phyloP scores from a whole-genome alignment of 2,888 invertebrate genomes.

The Parnassius mnemosyne region DNA sequence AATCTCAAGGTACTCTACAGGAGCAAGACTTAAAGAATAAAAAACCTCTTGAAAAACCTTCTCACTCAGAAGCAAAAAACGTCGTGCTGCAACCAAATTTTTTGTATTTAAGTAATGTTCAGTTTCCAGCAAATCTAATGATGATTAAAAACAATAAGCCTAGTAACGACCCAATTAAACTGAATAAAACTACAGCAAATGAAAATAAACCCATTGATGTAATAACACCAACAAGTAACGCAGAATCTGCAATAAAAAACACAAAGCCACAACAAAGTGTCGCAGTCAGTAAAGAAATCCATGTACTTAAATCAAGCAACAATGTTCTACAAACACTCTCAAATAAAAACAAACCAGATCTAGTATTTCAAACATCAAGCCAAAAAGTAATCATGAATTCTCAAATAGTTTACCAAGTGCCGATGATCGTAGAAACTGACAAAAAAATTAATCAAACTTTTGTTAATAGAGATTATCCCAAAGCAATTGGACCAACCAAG shows the following conservation, averaged over 20 bases:
- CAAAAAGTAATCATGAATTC: slow-evolving; percentile 64
- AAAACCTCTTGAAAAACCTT: slow-evolving; percentile 46
- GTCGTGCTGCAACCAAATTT: slow-evolving; percentile 69
- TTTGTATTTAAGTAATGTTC: slow-evolving; percentile 70
- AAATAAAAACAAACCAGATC: slow-evolving; percentile 54
- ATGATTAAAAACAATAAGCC: slow-evolving; percentile 68
- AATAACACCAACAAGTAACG: slow-evolving; percentile 28
- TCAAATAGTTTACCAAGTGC: slow-evolving; percentile 69
- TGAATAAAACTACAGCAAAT: slow-evolving; percentile 43
- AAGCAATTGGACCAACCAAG: slow-evolving; percentile 43
- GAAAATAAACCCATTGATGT: slow-evolving; percentile 49
- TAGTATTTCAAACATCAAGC: slow-evolving; percentile 53
- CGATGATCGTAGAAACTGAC: slow-evolving; percentile 60
- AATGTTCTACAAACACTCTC: slow-evolving; percentile 54
- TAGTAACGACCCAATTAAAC: slow-evolving; percentile 46
- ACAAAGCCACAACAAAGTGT: slow-evolving; percentile 41
- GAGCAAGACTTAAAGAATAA: slow-evolving; percentile 64
- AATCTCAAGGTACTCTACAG: slow-evolving; percentile 64
- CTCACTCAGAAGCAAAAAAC: slow-evolving; percentile 55
- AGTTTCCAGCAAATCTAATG: slow-evolving; percentile 71
- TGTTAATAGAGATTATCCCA: slow-evolving; percentile 49
- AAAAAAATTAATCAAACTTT: slow-evolving; percentile 48
- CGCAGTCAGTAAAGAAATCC: slow-evolving; percentile 51
- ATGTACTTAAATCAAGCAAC: slow-evolving; percentile 56
- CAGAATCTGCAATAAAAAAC: slow-evolving; percentile 40